phyloP scores from a whole-genome alignment of 2,113 vertebrate species.

The Cygnus buccinator region DNA sequence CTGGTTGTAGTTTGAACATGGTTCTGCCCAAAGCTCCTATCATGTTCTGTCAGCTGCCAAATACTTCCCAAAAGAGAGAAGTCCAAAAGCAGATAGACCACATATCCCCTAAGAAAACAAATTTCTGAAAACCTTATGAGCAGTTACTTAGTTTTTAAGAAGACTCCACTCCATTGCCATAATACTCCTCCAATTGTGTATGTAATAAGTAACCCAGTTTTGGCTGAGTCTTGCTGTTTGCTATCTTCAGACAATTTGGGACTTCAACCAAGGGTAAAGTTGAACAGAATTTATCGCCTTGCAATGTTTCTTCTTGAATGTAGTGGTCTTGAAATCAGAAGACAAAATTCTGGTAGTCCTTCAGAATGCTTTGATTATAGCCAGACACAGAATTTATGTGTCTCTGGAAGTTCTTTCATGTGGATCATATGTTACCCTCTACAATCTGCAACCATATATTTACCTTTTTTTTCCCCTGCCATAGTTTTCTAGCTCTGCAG shows the following conservation, averaged over 20 bases:
- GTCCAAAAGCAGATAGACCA: neutral
- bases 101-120: neutral
- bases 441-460: neutral
- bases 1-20: neutral
- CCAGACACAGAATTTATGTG: neutral
- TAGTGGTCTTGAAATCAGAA: neutral
- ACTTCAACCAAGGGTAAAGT: neutral
- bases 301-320: neutral
- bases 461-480: neutral
- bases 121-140: neutral
- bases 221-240: neutral
- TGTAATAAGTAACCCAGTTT: accelerated
- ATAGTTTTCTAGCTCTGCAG: neutral
- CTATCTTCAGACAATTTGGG: neutral
- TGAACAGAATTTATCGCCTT: neutral
- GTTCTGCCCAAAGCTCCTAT: neutral
- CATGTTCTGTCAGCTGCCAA: neutral
- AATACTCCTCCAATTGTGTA: neutral
- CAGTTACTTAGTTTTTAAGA: neutral
- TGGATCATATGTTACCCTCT: neutral
- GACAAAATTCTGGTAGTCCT: neutral
- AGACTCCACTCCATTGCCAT: neutral
- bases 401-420: neutral
- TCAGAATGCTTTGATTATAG: neutral
- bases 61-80: neutral